Conservation (phyloP, 2,113 vertebrate species). For the Xenopus tropicalis region UCB_Xtro_10.0 CM004448.2:52304001-52304500, state of each 20-base stretch:
- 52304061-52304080: no score
- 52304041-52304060: no score
- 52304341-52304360: slow-evolving; percentile 5
- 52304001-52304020: no score
- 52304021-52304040: no score
- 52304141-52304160: background rate
- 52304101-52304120: no score
- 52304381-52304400: slow-evolving; percentile 50
- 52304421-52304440: slow-evolving; percentile 45
- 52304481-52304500: slow-evolving; percentile 39
- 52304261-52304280: slow-evolving; percentile 20
- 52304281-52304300: slow-evolving; percentile 6
- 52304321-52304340: slow-evolving; percentile 34
- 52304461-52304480: slow-evolving; percentile 46
- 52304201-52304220: background rate
- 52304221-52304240: background rate
- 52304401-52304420: slow-evolving; percentile 43
- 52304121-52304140: no score
- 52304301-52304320: slow-evolving; percentile 29
- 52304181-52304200: background rate
- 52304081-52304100: no score
- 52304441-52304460: slow-evolving; percentile 21
- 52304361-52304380: slow-evolving; percentile 26
- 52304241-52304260: background rate
- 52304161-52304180: background rate